Evolutionary conservation across 1,140 invertebrate genomes (phyloP).

Genomic region (Saxidomus purpurata): DNA sequence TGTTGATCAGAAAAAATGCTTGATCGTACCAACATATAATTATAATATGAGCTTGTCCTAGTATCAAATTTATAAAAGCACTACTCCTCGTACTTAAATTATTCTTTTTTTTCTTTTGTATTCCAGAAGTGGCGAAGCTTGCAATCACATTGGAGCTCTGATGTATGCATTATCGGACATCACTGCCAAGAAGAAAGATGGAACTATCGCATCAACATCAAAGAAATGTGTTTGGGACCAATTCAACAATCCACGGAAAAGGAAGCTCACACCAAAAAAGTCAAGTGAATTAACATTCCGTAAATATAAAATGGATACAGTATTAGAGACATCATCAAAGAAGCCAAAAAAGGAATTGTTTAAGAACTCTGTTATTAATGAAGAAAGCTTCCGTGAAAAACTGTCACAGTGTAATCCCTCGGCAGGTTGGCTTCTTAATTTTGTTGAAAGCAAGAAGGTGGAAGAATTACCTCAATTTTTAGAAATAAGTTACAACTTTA

Average conservation of each 20-base stretch:
- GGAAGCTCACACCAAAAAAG: constrained; percentile 26
- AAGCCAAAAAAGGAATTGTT: not conserved
- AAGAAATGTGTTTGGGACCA: not conserved
- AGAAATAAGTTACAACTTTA: no score
- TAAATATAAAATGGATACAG: not conserved
- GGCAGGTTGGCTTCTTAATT: constrained; percentile 5
- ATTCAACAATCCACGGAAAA: constrained; percentile 54
- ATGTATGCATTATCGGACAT: constrained; percentile 49
- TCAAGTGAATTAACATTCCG: constrained; percentile 15
- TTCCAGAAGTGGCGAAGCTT: constrained; percentile 47
- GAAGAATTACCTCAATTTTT: no score
- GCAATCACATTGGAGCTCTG: constrained; percentile 49
- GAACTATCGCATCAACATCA: constrained; percentile 25
- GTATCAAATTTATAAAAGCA: no score
- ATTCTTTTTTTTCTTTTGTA: no score
- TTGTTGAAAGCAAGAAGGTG: no score
- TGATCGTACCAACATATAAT: no score
- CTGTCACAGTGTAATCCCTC: not conserved
- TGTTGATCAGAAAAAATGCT: no score
- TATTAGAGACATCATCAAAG: not conserved
- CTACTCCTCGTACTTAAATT: not conserved
- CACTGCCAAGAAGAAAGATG: constrained; percentile 30
- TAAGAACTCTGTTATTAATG: not conserved
- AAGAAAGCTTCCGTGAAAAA: constrained; percentile 15
- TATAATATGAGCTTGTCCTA: no score